phyloP scores from a whole-genome alignment of 2,113 vertebrate genomes.

The Harpagus bidentatus region DNA sequence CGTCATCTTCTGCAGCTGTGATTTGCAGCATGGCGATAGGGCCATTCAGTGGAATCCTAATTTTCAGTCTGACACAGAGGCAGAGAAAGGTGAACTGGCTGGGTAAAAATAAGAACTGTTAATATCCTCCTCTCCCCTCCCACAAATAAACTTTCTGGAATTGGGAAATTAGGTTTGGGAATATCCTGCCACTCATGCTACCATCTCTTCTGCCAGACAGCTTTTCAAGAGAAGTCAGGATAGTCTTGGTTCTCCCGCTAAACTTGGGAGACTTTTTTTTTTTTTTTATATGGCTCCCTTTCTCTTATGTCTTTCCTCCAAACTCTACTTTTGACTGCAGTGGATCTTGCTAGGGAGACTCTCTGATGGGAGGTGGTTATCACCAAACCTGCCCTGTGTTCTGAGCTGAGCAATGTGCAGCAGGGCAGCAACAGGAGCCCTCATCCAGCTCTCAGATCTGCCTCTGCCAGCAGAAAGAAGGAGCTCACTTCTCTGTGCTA shows the following conservation, averaged over 20 bases:
- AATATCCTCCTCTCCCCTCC: not conserved
- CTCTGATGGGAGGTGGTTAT: not conserved
- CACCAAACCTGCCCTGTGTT: not conserved
- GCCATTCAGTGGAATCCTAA: not conserved
- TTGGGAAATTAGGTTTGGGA: not conserved
- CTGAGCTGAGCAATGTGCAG: not conserved
- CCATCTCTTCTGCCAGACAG: not conserved
- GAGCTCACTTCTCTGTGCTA: not conserved
- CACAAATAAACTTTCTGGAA: not conserved
- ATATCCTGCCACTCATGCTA: not conserved
- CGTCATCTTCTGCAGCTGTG: conserved; percentile 46
- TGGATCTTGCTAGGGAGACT: not conserved
- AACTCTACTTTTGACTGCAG: not conserved
- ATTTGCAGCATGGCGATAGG: not conserved
- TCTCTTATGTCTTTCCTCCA: not conserved
- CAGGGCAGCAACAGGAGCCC: not conserved
- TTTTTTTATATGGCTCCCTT: not conserved
- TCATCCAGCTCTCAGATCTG: accelerated
- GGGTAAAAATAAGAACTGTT: conserved; percentile 1
- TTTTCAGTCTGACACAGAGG: conserved; percentile 35
- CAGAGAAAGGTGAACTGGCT: not conserved
- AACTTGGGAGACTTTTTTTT: not conserved
- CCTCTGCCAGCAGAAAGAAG: not conserved
- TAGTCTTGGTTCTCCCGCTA: not conserved
- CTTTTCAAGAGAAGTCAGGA: not conserved